These are phyloP conservation scores for Chrysina gloriosa DNA, from an alignment of 2,888 invertebrate species.

Conservation along the genomic window DNA sequence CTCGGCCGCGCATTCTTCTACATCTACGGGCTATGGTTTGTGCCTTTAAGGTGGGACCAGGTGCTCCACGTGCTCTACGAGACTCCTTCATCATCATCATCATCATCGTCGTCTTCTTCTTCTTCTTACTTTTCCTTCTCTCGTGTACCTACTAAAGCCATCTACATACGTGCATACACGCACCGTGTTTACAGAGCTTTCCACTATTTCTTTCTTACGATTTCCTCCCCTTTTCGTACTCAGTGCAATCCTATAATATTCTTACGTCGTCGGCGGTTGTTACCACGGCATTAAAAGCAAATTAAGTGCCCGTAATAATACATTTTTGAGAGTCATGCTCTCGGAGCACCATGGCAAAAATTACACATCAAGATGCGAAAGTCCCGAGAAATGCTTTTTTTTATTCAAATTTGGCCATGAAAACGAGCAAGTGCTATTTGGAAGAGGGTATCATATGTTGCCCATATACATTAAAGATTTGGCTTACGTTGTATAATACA, in stretches of 20 bases:
- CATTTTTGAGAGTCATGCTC: constrained; percentile 24
- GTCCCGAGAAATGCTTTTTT: constrained; percentile 8
- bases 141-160: neutral
- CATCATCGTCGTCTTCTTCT: constrained; percentile 9
- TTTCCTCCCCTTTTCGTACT: constrained; percentile 6
- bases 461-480: too few species aligned
- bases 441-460: constrained; percentile 10
- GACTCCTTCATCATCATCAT: constrained; percentile 37
- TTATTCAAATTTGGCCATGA: constrained; percentile 19
- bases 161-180: neutral
- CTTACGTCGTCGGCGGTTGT: constrained; percentile 20
- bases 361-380: constrained; percentile 16
- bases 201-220: constrained; percentile 20
- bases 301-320: constrained; percentile 31
- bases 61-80: constrained; percentile 36
- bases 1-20: constrained; percentile 50
- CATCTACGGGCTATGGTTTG: constrained; percentile 37
- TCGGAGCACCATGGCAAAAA: constrained; percentile 24
- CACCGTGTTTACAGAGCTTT: constrained; percentile 4
- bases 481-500: too few species aligned
- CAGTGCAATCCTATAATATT: constrained; percentile 23
- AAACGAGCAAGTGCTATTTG: constrained; percentile 7
- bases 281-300: constrained; percentile 32
- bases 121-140: constrained; percentile 4
- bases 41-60: constrained; percentile 36